Conservation (phyloP, 1,140 invertebrate species). For the Formica exsecta region DNA sequence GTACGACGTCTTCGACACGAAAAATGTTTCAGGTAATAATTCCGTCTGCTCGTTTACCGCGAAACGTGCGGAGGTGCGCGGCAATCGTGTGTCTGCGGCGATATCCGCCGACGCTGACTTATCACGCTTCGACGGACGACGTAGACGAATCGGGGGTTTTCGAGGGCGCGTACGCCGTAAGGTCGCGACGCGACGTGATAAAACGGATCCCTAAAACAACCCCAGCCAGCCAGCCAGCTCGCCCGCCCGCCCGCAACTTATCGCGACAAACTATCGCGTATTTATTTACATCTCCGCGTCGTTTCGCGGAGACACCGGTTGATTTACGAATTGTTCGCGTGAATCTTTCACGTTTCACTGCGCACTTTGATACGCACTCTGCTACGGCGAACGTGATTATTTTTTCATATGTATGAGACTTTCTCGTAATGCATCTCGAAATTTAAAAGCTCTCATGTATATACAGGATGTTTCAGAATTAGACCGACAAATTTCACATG, state of each 20-base stretch:
- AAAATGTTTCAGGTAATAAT: slow-evolving; percentile 49
- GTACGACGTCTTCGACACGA: slow-evolving; percentile 3
- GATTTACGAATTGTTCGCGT: slow-evolving; percentile 23
- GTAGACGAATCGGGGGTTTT: slow-evolving; percentile 55
- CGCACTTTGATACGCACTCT: not conserved
- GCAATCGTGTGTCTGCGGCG: slow-evolving; percentile 56
- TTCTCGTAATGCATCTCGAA: not conserved
- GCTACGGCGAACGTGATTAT: slow-evolving; percentile 7
- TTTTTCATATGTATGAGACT: slow-evolving; percentile 22
- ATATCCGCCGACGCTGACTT: slow-evolving; percentile 71
- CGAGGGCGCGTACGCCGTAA: not conserved
- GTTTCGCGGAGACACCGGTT: not conserved
- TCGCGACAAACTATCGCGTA: slow-evolving; percentile 56
- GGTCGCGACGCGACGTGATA: slow-evolving; percentile 32
- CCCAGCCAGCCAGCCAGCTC: slow-evolving; percentile 44
- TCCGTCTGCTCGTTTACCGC: slow-evolving; percentile 27
- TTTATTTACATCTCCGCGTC: slow-evolving; percentile 25
- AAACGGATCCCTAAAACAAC: slow-evolving; percentile 67
- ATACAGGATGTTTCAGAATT: too few relatives aligned
- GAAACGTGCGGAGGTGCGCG: slow-evolving; percentile 22
- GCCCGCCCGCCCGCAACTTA: slow-evolving; percentile 14
- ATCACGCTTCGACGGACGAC: slow-evolving; percentile 63
- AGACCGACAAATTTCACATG: too few relatives aligned
- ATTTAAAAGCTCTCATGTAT: slow-evolving; percentile 3
- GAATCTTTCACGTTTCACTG: slow-evolving; percentile 4